Conservation (phyloP, 2,888 invertebrate genomes). For the Elgonia sp. region DNA sequence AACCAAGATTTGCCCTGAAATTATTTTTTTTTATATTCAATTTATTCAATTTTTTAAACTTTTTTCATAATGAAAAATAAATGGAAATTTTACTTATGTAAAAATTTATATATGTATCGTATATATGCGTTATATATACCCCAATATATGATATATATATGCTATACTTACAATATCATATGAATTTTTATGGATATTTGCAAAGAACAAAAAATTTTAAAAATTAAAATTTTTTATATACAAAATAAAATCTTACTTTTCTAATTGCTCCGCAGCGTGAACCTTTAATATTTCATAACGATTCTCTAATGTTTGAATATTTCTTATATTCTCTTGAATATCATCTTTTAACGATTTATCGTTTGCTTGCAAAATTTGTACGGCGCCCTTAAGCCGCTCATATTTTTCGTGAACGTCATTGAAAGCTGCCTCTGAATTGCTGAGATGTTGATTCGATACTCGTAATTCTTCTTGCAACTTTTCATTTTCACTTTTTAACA, state of each 20-base stretch:
- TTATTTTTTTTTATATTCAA: too few species aligned
- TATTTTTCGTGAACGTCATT: constrained; percentile 88
- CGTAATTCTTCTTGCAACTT: constrained; percentile 86
- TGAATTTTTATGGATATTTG: too few species aligned
- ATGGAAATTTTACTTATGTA: too few species aligned
- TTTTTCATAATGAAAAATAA: too few species aligned
- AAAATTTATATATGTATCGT: too few species aligned
- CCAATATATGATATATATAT: too few species aligned
- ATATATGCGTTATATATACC: too few species aligned
- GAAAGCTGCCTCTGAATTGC: constrained; percentile 86
- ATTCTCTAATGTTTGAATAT: constrained; percentile 92
- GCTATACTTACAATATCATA: too few species aligned
- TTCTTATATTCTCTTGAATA: constrained; percentile 91
- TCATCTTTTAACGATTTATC: constrained; percentile 88
- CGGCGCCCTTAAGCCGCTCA: constrained; percentile 90
- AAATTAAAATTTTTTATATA: too few species aligned
- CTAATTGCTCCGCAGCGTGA: constrained; percentile 96
- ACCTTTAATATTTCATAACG: constrained; percentile 95
- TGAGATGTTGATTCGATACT: constrained; percentile 86
- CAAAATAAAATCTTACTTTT: constrained; percentile 88
- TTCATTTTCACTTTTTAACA: constrained; percentile 85
- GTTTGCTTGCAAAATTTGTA: constrained; percentile 81
- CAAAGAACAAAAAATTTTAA: too few species aligned
- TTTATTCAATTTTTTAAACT: too few species aligned
- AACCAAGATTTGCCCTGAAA: constrained; percentile 85